Percentiles rank a stretch among this genome's conserved stretches.
phyloP scores from a whole-genome alignment of 2,888 invertebrate genomes.

The Sphaerophoria rueppellii region DNA sequence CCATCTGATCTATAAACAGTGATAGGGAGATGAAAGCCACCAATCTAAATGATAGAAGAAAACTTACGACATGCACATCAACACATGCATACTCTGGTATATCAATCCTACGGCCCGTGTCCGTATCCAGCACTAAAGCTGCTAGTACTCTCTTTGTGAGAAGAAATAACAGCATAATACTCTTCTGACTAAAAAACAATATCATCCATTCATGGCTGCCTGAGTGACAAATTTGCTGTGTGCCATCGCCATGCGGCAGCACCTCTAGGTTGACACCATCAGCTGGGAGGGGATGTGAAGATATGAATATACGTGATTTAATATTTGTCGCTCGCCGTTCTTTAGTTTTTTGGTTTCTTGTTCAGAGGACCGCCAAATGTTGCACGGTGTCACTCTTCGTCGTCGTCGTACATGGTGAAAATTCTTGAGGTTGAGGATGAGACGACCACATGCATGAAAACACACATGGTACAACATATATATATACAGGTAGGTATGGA shows the following conservation, averaged over 20 bases:
- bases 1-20: no score
- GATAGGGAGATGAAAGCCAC: no score
- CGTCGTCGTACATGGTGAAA: slow-evolving; percentile 19
- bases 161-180: slow-evolving; percentile 21
- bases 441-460: slow-evolving; percentile 31
- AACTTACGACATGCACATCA: no score
- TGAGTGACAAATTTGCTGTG: slow-evolving; percentile 69
- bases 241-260: slow-evolving; percentile 68
- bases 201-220: slow-evolving; percentile 69
- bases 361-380: slow-evolving; percentile 41
- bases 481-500: slow-evolving; percentile 27
- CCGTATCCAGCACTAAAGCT: background rate
- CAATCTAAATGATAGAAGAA: no score
- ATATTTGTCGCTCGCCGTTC: slow-evolving; percentile 31
- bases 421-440: slow-evolving; percentile 5
- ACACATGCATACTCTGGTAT: no score
- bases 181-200: slow-evolving; percentile 58
- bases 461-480: background rate
- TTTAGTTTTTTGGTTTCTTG: background rate
- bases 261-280: slow-evolving; percentile 49
- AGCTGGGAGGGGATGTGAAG: slow-evolving; percentile 45
- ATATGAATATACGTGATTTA: slow-evolving; percentile 69
- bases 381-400: slow-evolving; percentile 21
- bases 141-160: background rate
- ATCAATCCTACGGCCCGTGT: no score